phyloP scores from a whole-genome alignment of 2,113 vertebrate genomes.

The Sander vitreus region DNA sequence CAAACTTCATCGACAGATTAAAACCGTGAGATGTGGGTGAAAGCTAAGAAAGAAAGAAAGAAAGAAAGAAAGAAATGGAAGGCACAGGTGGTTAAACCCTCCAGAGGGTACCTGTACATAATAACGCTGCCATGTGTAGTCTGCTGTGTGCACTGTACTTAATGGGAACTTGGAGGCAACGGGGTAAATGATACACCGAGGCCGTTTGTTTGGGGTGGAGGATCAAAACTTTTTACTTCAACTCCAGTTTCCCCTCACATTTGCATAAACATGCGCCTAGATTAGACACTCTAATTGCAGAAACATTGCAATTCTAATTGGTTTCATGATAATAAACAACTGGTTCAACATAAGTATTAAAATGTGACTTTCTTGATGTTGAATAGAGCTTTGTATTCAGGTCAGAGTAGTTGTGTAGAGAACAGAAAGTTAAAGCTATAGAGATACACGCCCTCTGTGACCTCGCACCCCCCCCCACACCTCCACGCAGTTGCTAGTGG shows the following conservation, averaged over 20 bases:
- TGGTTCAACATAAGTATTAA: neutral
- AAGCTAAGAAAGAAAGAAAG: no score
- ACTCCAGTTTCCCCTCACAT: neutral
- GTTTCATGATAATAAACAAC: neutral
- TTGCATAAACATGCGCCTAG: neutral
- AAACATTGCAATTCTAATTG: neutral
- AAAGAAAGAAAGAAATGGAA: no score
- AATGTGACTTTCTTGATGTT: neutral
- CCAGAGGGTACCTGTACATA: neutral
- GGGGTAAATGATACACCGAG: neutral
- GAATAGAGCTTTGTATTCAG: neutral
- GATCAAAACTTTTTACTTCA: neutral
- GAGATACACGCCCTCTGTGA: no score
- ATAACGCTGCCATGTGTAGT: neutral
- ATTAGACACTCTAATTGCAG: neutral
- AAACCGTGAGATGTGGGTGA: no score
- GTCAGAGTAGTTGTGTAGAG: neutral
- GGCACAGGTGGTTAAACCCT: neutral
- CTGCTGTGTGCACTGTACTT: neutral
- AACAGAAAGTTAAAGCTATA: no score
- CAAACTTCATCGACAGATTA: no score
- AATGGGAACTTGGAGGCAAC: neutral
- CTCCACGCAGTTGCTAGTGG: no score
- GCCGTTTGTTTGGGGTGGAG: neutral
- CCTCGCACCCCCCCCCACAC: no score